A percentile compares a stretch with the other conserved stretches of the same genome.
phyloP scores from a whole-genome alignment of 2,113 vertebrate species.

The Periophthalmodon schlosseri region DNA sequence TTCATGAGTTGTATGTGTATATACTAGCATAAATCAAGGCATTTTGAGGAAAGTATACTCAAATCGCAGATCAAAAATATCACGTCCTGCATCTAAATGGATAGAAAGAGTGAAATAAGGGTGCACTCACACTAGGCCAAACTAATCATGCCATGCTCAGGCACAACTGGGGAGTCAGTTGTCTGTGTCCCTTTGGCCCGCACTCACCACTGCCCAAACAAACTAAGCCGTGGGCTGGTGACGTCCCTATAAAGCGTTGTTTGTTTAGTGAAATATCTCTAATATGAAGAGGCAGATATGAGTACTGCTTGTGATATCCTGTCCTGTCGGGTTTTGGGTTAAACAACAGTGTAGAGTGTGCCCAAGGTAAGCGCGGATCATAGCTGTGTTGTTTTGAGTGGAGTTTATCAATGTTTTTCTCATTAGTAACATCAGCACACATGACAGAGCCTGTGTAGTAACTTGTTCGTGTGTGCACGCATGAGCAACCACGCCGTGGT shows the following conservation, averaged over 20 bases:
- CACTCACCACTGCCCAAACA: too few relatives aligned
- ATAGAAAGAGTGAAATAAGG: neutral
- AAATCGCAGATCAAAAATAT: neutral
- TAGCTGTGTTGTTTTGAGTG: neutral
- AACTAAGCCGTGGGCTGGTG: too few relatives aligned
- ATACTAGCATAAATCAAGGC: neutral
- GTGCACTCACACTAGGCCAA: neutral
- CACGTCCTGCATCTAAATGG: neutral
- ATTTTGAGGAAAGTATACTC: neutral
- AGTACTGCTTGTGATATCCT: neutral
- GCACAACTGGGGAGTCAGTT: too few relatives aligned
- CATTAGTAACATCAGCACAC: neutral
- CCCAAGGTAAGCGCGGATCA: too few relatives aligned
- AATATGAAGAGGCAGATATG: neutral
- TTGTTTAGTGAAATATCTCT: too few relatives aligned
- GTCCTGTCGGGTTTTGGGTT: neutral
- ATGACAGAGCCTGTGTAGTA: neutral
- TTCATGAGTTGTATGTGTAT: neutral
- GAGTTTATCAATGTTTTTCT: neutral
- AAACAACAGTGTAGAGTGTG: neutral
- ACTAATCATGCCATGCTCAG: neutral
- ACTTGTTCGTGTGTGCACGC: neutral
- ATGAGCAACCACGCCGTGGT: neutral
- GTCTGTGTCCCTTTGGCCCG: too few relatives aligned
- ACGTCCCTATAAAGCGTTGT: neutral